These are phyloP conservation scores for Patella ulyssiponensis DNA, from an alignment of 2,888 invertebrate species.

Conservation along the genomic window DNA sequence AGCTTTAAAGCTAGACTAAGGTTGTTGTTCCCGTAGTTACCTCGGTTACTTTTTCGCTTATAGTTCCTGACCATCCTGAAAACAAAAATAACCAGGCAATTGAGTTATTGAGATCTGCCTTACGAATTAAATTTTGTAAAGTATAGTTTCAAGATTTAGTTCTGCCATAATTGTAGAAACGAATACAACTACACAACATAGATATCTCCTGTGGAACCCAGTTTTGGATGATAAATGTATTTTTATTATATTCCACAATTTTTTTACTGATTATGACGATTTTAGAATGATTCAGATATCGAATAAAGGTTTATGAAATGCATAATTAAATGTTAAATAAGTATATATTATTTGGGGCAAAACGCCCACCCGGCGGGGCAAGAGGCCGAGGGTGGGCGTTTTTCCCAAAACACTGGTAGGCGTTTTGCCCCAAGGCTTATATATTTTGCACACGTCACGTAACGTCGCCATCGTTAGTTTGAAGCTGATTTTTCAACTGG, in stretches of 20 bases:
- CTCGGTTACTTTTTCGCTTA: not conserved
- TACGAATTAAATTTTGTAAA: no score
- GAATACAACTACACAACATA: no score
- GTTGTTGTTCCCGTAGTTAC: not conserved
- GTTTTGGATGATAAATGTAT: no score
- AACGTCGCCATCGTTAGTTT: not conserved
- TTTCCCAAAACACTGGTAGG: not conserved
- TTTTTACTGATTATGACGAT: no score
- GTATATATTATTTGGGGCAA: not conserved
- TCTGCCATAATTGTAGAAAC: no score
- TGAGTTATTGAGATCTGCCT: no score
- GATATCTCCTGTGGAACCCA: no score
- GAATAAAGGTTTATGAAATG: no score
- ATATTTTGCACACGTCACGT: not conserved
- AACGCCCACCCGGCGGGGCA: not conserved
- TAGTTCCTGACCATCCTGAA: not conserved
- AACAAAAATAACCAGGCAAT: not conserved
- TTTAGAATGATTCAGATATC: no score
- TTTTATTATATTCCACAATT: no score
- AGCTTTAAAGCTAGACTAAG: not conserved
- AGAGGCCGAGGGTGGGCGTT: not conserved
- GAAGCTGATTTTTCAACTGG: not conserved
- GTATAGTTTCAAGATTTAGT: no score
- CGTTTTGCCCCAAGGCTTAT: not conserved
- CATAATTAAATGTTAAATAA: no score